Conservation (phyloP, 2,888 invertebrate genomes). For the Meiosimyza decipiens region DNA sequence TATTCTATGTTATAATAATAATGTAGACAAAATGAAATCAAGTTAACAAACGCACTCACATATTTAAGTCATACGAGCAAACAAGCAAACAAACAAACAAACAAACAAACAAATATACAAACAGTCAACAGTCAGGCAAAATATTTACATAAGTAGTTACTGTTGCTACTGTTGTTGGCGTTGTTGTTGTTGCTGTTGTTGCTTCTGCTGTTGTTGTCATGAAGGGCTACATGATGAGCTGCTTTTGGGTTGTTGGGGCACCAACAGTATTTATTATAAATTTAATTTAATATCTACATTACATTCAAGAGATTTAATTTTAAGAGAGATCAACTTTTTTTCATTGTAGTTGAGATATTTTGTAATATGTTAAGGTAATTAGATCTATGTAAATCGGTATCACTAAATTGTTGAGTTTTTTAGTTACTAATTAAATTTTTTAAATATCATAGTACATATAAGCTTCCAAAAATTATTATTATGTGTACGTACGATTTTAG, state of each 20-base stretch:
- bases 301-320: too few relatives aligned
- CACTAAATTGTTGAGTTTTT: too few relatives aligned
- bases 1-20: slow-evolving; percentile 32
- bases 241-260: not conserved
- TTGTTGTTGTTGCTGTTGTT: slow-evolving; percentile 11
- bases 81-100: not conserved
- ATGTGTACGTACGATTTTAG: too few relatives aligned
- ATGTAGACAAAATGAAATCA: slow-evolving; percentile 38
- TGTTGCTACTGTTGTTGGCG: slow-evolving; percentile 5
- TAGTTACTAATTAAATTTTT: too few relatives aligned
- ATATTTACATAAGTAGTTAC: slow-evolving; percentile 32
- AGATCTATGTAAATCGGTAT: too few relatives aligned
- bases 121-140: slow-evolving; percentile 20
- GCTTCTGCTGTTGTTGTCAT: slow-evolving; percentile 9
- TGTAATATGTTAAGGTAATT: too few relatives aligned
- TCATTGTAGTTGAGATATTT: too few relatives aligned
- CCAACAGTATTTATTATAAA: too few relatives aligned
- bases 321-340: too few relatives aligned
- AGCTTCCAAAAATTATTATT: too few relatives aligned
- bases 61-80: not conserved
- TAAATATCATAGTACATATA: too few relatives aligned
- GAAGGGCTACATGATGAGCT: slow-evolving; percentile 17
- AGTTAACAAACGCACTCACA: not conserved
- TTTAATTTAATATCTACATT: too few relatives aligned
- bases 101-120: slow-evolving; percentile 12